Base-by-base conservation (phyloP, 2,888 invertebrate genomes). In the Erpobdella octoculata region DNA sequence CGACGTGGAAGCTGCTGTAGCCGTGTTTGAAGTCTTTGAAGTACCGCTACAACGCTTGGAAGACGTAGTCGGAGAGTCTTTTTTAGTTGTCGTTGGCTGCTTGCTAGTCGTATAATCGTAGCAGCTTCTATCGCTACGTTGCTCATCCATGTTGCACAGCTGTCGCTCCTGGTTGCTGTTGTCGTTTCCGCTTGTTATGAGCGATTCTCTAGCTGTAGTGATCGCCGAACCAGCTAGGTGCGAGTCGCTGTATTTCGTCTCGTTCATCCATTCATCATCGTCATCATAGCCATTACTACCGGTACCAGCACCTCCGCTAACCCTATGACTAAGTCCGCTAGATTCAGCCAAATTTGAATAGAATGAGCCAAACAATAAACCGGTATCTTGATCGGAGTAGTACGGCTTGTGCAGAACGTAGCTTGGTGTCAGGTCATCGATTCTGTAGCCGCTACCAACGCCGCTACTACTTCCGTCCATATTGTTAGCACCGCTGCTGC, bases 201-300 rank as follows among this genome's bases (percentile, higher is more conserved):
- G 15, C 9, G 35, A 25, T 15, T 69, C 69, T n/a, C 46, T 33
- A 2, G 15, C 35, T n/a, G n/a, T 69, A 8, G 67, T 46, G 12
- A 38, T 25, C 18, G 46, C 25, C 58, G 58, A 33, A 25, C 36
- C 25, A 31, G 46, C 21, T n/a, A 69, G 33, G 9, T 69, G 69
- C 33, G 69, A 46, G 18, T 69, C 69, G 69, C 69, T 41, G 69
- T 69, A 69, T 31, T 69, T 69, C 36, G 48, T 69, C 58, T 69
- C 69, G 58, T 69, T 69, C 31, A 69, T 69, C 69, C 69, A 69
- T 12, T 69, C 69, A 35, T 69, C 69, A n/a, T 69, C 69, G 37
- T 69, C 69, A 28, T 48, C 33, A 35, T 48, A 46, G 25, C 48
- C 41, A 28, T 15, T 28, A n/a, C 38, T 46, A 21, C 41, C 41